Percentiles rank a stretch among this genome's conserved stretches.
Evolutionary conservation across 2,888 invertebrate genomes (phyloP).

Genomic region (Drosophila macrospina): DNA sequence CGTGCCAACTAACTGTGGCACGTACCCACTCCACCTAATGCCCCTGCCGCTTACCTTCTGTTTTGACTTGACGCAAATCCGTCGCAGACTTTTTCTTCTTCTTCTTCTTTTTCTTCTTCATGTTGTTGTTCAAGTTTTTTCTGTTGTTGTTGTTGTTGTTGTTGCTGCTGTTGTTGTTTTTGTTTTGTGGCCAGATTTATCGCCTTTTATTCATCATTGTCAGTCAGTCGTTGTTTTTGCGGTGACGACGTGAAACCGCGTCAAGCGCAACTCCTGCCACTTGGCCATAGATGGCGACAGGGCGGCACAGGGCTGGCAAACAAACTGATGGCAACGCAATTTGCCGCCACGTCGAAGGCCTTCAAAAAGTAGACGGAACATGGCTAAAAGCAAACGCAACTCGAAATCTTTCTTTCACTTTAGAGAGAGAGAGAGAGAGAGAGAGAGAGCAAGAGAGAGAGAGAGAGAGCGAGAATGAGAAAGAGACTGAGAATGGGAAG

Average conservation of each 20-base stretch:
- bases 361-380: conserved; percentile 57
- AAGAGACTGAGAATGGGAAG: neutral
- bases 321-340: conserved; percentile 62
- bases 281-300: neutral
- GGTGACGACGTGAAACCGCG: conserved; percentile 76
- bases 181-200: conserved; percentile 68
- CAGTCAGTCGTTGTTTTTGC: conserved; percentile 70
- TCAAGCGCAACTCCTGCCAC: conserved; percentile 20
- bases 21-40: neutral
- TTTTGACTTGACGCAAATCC: conserved; percentile 59
- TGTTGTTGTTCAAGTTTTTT: conserved; percentile 9
- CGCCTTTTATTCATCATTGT: conserved; percentile 81
- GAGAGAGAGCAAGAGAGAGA: too few relatives aligned
- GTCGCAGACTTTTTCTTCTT: conserved; percentile 45
- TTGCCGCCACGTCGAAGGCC: conserved; percentile 77
- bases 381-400: conserved; percentile 48
- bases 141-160: conserved; percentile 9
- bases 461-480: neutral
- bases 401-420: conserved; percentile 54
- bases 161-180: conserved; percentile 22
- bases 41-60: conserved; percentile 35
- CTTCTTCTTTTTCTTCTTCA: conserved; percentile 11
- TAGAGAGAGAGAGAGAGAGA: neutral
- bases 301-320: neutral
- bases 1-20: conserved; percentile 18